phyloP scores from a whole-genome alignment of 2,888 invertebrate species.

The Frankliniella fusca region DNA sequence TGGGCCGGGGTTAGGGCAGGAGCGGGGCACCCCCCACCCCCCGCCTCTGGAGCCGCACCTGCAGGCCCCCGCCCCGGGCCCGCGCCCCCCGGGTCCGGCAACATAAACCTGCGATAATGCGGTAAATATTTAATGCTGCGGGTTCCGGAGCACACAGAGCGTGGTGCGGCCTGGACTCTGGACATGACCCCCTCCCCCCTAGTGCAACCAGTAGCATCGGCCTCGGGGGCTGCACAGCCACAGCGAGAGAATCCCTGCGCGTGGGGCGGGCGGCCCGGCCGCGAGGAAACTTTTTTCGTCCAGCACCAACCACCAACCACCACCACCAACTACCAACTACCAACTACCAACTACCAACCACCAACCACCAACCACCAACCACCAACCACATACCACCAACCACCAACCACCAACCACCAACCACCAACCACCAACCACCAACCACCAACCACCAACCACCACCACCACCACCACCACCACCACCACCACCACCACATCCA shows the following conservation, averaged over 20 bases:
- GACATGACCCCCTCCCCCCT: no score
- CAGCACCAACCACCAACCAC: neutral
- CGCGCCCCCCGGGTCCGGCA: neutral
- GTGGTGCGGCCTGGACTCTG: no score
- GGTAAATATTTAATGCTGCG: constrained; percentile 11
- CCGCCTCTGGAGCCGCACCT: neutral
- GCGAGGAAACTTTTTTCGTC: neutral
- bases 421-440: no score
- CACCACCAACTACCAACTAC: no score
- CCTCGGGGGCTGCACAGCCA: neutral
- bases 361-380: no score
- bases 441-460: no score
- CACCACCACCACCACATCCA: neutral
- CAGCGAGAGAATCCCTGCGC: no score
- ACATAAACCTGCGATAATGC: constrained; percentile 22
- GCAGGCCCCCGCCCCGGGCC: neutral
- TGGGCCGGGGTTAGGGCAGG: neutral
- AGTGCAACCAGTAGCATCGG: neutral
- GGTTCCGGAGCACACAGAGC: neutral
- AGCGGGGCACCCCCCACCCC: neutral
- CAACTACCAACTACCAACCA: no score
- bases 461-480: neutral
- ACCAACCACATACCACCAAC: no score
- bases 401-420: no score
- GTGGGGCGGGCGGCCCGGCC: no score